These are phyloP conservation scores for Harpalus rubripes DNA, from an alignment of 2,888 invertebrate species.

Conservation along the genomic window DNA sequence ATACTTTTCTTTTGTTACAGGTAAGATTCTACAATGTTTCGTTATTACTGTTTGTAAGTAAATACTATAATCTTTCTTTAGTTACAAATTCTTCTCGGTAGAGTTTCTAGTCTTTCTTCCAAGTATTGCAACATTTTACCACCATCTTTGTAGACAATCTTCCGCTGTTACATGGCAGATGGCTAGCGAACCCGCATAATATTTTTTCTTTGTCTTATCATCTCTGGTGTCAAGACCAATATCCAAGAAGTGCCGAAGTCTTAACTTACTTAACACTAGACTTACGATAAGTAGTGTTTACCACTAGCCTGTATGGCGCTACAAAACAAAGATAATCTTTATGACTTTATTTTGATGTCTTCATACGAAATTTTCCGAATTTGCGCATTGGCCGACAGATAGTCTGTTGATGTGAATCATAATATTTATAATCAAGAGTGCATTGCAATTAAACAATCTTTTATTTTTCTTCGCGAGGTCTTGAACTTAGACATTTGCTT, in stretches of 20 bases:
- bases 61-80: too few species aligned
- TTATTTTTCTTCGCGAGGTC: constrained; percentile 22
- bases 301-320: background rate
- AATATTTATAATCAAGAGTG: background rate
- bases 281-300: too few species aligned
- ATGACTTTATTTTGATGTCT: background rate
- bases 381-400: background rate
- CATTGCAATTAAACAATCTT: constrained; percentile 26
- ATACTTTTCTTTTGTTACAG: constrained; percentile 11
- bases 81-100: too few species aligned
- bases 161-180: background rate
- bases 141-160: background rate
- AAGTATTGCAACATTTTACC: background rate
- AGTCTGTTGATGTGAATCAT: background rate
- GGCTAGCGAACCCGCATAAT: background rate
- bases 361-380: background rate
- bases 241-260: too few species aligned
- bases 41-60: background rate
- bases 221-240: background rate
- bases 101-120: too few species aligned
- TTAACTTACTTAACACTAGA: background rate
- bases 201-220: background rate
- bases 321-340: background rate
- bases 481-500: background rate
- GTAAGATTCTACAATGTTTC: background rate